phyloP scores from a whole-genome alignment of 2,113 vertebrate genomes.

The Ptilonorhynchus violaceus region DNA sequence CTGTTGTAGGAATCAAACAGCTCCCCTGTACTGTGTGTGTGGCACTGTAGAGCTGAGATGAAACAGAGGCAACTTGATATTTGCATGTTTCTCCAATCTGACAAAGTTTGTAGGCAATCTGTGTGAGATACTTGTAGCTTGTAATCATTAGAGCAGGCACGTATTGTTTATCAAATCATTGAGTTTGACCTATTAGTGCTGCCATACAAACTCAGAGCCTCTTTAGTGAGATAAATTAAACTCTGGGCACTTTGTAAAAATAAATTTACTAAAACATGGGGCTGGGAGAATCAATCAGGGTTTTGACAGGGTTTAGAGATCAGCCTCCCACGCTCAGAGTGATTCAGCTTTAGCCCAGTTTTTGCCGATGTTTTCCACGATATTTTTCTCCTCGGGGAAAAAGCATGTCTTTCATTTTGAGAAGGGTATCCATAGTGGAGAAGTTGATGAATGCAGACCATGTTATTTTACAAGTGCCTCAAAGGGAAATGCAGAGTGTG shows the following conservation, averaged over 20 bases:
- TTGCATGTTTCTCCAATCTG: background rate
- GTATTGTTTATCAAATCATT: background rate
- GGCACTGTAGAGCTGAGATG: background rate
- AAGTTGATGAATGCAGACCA: background rate
- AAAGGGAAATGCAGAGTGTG: background rate
- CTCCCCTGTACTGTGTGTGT: background rate
- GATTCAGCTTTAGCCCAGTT: background rate
- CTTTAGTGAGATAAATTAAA: slow-evolving; percentile 12
- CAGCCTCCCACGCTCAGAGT: background rate
- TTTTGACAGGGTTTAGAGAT: background rate
- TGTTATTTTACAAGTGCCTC: background rate
- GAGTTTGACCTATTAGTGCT: background rate
- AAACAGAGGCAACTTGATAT: background rate
- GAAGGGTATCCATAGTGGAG: background rate
- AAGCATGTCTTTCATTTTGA: background rate
- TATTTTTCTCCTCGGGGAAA: background rate
- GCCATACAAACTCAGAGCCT: background rate
- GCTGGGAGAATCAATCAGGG: background rate
- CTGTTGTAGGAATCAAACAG: background rate
- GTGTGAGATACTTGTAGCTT: background rate
- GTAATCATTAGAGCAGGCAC: background rate
- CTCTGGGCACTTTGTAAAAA: background rate
- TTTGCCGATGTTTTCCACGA: background rate
- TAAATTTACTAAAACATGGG: background rate
- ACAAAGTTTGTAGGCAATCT: background rate